A percentile compares a stretch with the other conserved stretches of the same genome.
These are phyloP conservation scores for Chaitophorus viminalis DNA, from an alignment of 2,888 invertebrate species.

Conservation along the genomic window DNA sequence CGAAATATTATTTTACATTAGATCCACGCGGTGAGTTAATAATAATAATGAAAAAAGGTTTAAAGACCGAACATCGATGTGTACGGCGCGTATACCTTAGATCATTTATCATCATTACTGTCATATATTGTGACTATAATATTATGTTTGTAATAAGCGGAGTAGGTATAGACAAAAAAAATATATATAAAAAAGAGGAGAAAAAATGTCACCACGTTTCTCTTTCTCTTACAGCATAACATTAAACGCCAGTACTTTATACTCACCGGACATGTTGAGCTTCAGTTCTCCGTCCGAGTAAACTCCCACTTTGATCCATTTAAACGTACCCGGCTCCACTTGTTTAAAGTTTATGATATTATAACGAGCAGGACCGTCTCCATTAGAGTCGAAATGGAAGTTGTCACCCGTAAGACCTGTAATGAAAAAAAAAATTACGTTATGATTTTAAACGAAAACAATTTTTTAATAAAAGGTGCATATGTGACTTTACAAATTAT, in stretches of 20 bases:
- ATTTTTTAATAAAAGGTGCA: not conserved
- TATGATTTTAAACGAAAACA: not conserved
- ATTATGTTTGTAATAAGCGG: too few species aligned
- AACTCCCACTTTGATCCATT: constrained; percentile 88
- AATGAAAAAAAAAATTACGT: constrained; percentile 43
- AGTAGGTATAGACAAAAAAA: too few species aligned
- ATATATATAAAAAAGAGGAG: too few species aligned
- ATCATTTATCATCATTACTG: not conserved
- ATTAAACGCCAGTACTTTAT: too few species aligned
- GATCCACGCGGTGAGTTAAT: not conserved
- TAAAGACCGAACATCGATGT: not conserved
- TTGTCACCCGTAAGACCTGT: constrained; percentile 88
- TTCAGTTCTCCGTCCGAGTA: constrained; percentile 84
- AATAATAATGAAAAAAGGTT: not conserved
- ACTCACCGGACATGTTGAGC: constrained; percentile 81
- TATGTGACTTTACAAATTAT: not conserved
- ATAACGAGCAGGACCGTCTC: constrained; percentile 94
- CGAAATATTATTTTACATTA: constrained; percentile 32
- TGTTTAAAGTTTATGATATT: constrained; percentile 96
- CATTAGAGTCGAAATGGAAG: constrained; percentile 89
- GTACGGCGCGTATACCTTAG: too few species aligned
- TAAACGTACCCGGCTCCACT: constrained; percentile 76
- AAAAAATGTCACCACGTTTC: too few species aligned
- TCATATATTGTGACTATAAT: not conserved
- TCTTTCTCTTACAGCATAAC: too few species aligned